A percentile compares a stretch with the other conserved stretches of the same genome.
These are phyloP conservation scores for Erebia ligea DNA, from an alignment of 2,888 invertebrate genomes.

Conservation along the genomic window DNA sequence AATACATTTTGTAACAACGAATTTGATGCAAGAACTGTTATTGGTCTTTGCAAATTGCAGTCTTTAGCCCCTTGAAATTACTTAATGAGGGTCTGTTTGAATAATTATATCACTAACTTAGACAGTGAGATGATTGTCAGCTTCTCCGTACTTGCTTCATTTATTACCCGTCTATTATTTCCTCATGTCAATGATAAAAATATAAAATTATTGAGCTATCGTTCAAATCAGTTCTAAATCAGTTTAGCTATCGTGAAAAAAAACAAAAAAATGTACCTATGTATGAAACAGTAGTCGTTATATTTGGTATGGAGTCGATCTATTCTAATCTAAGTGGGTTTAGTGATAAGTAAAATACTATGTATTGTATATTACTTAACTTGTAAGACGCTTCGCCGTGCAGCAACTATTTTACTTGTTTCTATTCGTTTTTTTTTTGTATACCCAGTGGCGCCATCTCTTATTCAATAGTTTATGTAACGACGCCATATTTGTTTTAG, in stretches of 20 bases:
- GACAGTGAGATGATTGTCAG: no score
- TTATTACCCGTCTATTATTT: not conserved
- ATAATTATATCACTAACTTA: no score
- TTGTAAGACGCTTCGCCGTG: slow-evolving; percentile 52
- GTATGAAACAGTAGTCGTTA: slow-evolving; percentile 70
- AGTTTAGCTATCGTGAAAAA: slow-evolving; percentile 40
- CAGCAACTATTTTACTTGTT: slow-evolving; percentile 22
- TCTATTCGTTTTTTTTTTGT: not conserved
- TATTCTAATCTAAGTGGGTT: slow-evolving; percentile 41
- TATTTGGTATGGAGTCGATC: slow-evolving; percentile 73
- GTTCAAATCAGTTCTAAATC: slow-evolving; percentile 43
- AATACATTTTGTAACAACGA: no score
- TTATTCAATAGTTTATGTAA: slow-evolving; percentile 19
- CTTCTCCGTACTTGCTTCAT: no score
- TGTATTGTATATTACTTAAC: slow-evolving; percentile 68
- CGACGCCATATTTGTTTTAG: slow-evolving; percentile 25
- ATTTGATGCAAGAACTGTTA: no score
- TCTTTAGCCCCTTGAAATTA: no score
- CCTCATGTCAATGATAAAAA: not conserved
- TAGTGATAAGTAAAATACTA: slow-evolving; percentile 49
- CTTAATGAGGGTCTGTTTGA: no score
- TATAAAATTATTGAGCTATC: slow-evolving; percentile 28
- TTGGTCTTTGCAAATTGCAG: no score
- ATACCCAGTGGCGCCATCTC: slow-evolving; percentile 14
- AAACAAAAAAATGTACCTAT: slow-evolving; percentile 69